Conservation (phyloP, 2,113 vertebrate species). For the Ardeotis arabs region DNA sequence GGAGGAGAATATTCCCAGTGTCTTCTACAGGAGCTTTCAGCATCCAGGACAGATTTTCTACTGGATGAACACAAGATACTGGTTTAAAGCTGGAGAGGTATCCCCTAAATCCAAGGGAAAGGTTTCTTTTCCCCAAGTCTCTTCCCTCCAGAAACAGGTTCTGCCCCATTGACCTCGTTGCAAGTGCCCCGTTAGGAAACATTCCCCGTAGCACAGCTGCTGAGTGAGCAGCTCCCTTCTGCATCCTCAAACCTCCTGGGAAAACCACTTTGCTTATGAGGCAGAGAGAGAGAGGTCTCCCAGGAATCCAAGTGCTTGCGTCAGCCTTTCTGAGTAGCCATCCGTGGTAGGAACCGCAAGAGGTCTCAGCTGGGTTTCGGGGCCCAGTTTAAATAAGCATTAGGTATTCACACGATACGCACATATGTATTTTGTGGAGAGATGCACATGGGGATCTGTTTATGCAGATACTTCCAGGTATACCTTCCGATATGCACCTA, state of each 20-base stretch:
- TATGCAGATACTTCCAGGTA: background rate
- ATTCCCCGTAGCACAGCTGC: conserved; percentile 20
- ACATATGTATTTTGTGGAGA: background rate
- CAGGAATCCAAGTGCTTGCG: background rate
- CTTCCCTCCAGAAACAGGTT: background rate
- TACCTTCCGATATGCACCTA: background rate
- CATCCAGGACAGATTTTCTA: background rate
- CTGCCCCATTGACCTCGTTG: background rate
- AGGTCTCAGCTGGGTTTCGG: conserved; percentile 46
- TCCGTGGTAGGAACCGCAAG: background rate
- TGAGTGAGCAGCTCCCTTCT: conserved; percentile 56
- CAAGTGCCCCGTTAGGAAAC: background rate
- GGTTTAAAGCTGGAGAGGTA: background rate
- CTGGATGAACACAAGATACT: background rate
- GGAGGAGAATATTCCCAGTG: background rate
- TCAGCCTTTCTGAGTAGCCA: conserved; percentile 51
- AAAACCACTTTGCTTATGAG: conserved; percentile 36
- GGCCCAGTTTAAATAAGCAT: conserved; percentile 33
- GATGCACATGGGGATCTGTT: background rate
- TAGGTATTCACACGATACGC: background rate
- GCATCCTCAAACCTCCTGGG: conserved; percentile 22
- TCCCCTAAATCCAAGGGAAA: background rate
- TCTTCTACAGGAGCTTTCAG: background rate
- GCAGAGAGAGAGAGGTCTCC: conserved; percentile 32
- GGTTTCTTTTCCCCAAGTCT: background rate